phyloP scores from a whole-genome alignment of 2,888 invertebrate species.

The Gerris lacustris region DNA sequence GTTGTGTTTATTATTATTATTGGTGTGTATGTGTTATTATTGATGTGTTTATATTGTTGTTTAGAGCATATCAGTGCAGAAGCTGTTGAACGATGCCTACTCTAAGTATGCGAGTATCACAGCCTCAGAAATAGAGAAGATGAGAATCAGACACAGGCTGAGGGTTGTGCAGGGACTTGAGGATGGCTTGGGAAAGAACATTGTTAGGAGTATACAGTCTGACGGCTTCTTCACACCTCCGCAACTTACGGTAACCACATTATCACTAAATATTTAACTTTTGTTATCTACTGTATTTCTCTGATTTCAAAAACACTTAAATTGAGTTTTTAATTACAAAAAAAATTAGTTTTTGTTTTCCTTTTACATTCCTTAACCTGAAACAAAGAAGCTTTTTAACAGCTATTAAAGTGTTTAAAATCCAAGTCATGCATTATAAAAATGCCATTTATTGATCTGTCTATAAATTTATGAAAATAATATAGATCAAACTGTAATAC shows the following conservation, averaged over 20 bases:
- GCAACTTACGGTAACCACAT: conserved; percentile 46
- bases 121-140: conserved; percentile 73
- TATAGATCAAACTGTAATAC: too few relatives aligned
- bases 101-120: conserved; percentile 65
- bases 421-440: too few relatives aligned
- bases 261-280: conserved; percentile 4
- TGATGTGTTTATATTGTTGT: conserved; percentile 27
- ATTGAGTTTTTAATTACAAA: not conserved
- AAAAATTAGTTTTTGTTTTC: too few relatives aligned
- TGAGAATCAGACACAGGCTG: conserved; percentile 80
- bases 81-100: conserved; percentile 78
- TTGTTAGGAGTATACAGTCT: conserved; percentile 67
- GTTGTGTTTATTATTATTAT: too few relatives aligned
- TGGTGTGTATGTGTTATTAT: not conserved
- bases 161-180: conserved; percentile 86
- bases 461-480: too few relatives aligned
- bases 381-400: too few relatives aligned
- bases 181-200: conserved; percentile 75
- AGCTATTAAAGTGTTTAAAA: too few relatives aligned
- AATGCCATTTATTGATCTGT: too few relatives aligned
- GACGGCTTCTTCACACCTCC: conserved; percentile 53
- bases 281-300: conserved; percentile 1
- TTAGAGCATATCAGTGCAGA: conserved; percentile 65
- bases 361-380: too few relatives aligned
- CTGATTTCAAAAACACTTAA: not conserved